Evolutionary conservation across 1,140 invertebrate genomes (phyloP), one percentile per base, ranked within the genome.

Genomic region (Bombus ignitus): DNA sequence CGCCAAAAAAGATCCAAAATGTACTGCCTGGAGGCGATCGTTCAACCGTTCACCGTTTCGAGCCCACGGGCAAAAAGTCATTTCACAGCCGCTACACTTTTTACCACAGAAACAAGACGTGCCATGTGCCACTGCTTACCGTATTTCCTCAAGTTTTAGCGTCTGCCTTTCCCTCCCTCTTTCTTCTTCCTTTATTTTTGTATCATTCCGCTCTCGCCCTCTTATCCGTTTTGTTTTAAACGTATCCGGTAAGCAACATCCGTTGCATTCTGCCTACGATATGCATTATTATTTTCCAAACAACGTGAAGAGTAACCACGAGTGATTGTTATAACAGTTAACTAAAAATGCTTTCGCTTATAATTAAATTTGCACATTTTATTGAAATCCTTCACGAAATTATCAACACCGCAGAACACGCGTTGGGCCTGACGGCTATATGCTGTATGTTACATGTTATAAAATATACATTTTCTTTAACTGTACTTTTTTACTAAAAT

Each of bases 21-120:
- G 72, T 82, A 53, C 62, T 80, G 37, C 72, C 80, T 32, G 8
- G 62, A 37, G 72, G 71, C 85, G 80, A 86, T 86, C 80, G 62
- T 82, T 86, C 65, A 76, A 81, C 84, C 62, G 35, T 75, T 86
- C 84, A 47, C 42, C 72, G 70, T 86, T 74, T 59, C 15, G n/a
- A 28, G 59, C 39, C 47, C 73, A 37, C 71, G 18, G 32, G 53
- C 77, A 83, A 87, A 88, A 88, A 82, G 87, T 87, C 68, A 72
- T 88, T 87, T 85, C 81, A 35, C 37, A 81, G 77, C 47, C 62
- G 59, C 59, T 86, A 44, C 68, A 79, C 70, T 90, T 91, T 91
- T 88, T 88, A 76, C 35, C 71, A 10, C 62, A n/a, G 65, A 66
- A 39, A 70, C 70, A 84, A 87, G 65, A 71, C 70, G 59, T 76